Evolutionary conservation across 2,797 vertebrate species (phyloP), one percentile per base, ranked within the genome.

Genomic region (Catharus ustulatus): DNA sequence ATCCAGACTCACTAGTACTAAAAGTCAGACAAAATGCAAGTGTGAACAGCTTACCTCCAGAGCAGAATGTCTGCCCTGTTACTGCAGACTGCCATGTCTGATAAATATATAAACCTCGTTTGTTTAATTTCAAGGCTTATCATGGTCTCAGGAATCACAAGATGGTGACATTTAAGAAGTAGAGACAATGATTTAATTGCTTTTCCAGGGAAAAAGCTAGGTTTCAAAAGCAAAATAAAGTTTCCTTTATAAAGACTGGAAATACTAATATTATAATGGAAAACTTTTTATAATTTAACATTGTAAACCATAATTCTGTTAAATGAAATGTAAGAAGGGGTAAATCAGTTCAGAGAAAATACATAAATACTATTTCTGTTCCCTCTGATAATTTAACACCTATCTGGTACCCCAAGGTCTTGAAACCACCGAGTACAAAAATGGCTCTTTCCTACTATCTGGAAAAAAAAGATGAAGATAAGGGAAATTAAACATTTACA

Each of bases 71-170:
- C 57, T 89, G 49, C 49, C 87, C 87, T 90, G 93, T 51, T 74
- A 68, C 51, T 89, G 75, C 69, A 93, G 67, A 75, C 58, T 57
- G 15, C 72, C 82, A 88, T 38, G 54, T 87, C 79, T 94, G 86
- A 75, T 92, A 91, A 68, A 89, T 71, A 78, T 20, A 94, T 36
- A 90, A 95, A 94, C 34, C 45, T 71, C 72, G 45, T 72, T 95
- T 96, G 84, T 73, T 93, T 91, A 45, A 96, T 96, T 97, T 96
- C 93, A 87, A 85, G 95, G 87, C 94, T 57, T 81, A 66, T 83
- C 74, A 57, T 0, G 9, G 76, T 73, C 69, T 68, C 54, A 59
- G 79, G 61, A 96, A 84, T 93, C 89, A 89, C 67, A 84, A 90
- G 77, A 92, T 3, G 71, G 84, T 93, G 67, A 93, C 52, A 75